These are phyloP conservation scores for Herpetotheres cachinnans DNA, from an alignment of 2,113 vertebrate species.

Conservation along the genomic window DNA sequence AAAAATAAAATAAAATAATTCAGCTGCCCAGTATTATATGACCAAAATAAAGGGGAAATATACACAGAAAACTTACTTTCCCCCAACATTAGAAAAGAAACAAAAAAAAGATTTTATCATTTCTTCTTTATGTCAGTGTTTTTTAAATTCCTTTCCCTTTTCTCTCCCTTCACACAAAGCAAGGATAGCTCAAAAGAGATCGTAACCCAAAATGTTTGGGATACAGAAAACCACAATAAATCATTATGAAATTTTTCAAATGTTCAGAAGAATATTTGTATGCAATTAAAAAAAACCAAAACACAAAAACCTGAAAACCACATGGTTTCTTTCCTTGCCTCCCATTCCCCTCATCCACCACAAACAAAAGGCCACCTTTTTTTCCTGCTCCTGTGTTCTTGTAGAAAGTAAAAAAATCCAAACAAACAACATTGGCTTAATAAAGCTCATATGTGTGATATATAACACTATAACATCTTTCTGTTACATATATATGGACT, in stretches of 20 bases:
- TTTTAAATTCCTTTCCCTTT: not conserved
- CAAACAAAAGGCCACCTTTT: not conserved
- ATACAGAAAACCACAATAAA: not conserved
- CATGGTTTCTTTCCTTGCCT: fast-evolving
- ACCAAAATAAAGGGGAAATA: not conserved
- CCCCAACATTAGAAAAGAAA: not conserved
- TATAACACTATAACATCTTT: not conserved
- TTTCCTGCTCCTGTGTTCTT: not conserved
- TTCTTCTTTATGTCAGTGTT: not conserved
- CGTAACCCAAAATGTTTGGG: not conserved
- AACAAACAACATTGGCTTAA: not conserved
- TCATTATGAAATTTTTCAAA: not conserved
- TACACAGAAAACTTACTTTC: fast-evolving
- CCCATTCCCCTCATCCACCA: not conserved
- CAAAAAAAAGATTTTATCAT: not conserved
- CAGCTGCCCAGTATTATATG: not conserved
- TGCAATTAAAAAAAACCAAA: not conserved
- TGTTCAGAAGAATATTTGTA: not conserved
- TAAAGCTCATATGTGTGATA: not conserved
- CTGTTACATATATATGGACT: not conserved
- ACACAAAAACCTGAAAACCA: not conserved
- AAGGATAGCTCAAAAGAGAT: not conserved
- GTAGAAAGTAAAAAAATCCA: not conserved
- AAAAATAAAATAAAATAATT: not conserved
- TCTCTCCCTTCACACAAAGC: not conserved